Base-by-base conservation (phyloP, 2,113 vertebrate species). In the Ceyx cyanopectus region DNA sequence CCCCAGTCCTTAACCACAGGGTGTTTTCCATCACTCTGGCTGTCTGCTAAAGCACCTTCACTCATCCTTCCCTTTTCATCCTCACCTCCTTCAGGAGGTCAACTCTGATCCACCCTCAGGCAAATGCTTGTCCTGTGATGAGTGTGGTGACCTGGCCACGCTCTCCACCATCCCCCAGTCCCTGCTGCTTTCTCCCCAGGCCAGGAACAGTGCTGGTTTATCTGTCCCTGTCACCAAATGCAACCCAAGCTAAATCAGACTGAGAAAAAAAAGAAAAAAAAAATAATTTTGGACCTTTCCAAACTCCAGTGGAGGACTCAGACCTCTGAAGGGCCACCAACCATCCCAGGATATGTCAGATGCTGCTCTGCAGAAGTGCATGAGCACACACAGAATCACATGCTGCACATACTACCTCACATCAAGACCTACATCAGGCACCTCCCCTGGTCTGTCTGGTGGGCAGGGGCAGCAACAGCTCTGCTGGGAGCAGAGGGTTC, bases 131-230 rank as follows among this genome's bases (percentile, higher is more conserved):
- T 32, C 58, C 40, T 54, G 26, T 17, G 30, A 54, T 24, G 30
- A 30, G 23, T 2, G 5, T 18, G 9, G 34, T 32, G 62, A 62
- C 56, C 20, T 0, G 0, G 34, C 5, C 2, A 1, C 21, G 24
- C 34, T 29, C 67, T 56, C 46, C 32, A 78, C 12, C 46, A 48
- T 4, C 21, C 18, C 18, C 21, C 10, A 45, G 23, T 54, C 30
- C 41, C n/a, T 1, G 0, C 7, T 29, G 41, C 34, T 30, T 57
- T 37, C 41, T 34, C 30, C 32, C 10, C 1, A 3, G 21, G 9
- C 11, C 40, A 37, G 41, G 10, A 51, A 20, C 0, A 56, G n/a
- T 5, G 3, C 18, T 50, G 5, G 1, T 62, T 57, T 26, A 34
- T 22, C 51, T 76, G 13, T n/a, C 4, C 21, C 9, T 67, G 51